Conservation (phyloP, 2,113 vertebrate genomes). For the Oreochromis tanganicae region DNA sequence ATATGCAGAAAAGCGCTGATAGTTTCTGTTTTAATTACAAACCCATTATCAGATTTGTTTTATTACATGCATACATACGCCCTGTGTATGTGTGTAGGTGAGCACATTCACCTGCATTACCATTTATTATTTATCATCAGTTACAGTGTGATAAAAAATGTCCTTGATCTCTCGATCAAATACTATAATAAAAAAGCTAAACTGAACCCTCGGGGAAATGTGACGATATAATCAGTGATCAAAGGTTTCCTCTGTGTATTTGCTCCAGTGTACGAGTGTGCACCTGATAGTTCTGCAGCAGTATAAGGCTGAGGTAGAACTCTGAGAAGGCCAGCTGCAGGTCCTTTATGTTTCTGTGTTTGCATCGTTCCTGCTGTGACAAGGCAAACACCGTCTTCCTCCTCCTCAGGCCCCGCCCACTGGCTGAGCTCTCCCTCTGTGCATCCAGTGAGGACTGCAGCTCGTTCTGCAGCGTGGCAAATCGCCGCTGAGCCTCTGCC, state of each 20-base stretch:
- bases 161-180: not conserved
- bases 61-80: not conserved
- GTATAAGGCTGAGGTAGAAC: conserved; percentile 99
- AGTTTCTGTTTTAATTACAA: too few species aligned
- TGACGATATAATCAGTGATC: not conserved
- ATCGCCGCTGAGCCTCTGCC: conserved; percentile 93
- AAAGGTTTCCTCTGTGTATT: not conserved
- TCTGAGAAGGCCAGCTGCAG: conserved; percentile 98
- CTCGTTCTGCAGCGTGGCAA: conserved; percentile 93
- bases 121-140: not conserved
- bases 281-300: conserved; percentile 99
- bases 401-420: conserved; percentile 73
- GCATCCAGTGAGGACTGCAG: conserved; percentile 93
- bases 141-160: not conserved
- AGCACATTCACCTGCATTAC: not conserved
- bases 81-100: not conserved
- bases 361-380: conserved; percentile 93
- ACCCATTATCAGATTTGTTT: not conserved
- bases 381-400: conserved; percentile 92
- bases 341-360: conserved; percentile 94
- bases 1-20: not conserved
- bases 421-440: conserved; percentile 83
- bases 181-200: not conserved
- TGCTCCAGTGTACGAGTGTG: not conserved
- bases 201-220: not conserved